Evolutionary conservation across 2,888 invertebrate species (phyloP), one percentile per base, ranked within the genome.

Genomic region (Coleophora flavipennella): DNA sequence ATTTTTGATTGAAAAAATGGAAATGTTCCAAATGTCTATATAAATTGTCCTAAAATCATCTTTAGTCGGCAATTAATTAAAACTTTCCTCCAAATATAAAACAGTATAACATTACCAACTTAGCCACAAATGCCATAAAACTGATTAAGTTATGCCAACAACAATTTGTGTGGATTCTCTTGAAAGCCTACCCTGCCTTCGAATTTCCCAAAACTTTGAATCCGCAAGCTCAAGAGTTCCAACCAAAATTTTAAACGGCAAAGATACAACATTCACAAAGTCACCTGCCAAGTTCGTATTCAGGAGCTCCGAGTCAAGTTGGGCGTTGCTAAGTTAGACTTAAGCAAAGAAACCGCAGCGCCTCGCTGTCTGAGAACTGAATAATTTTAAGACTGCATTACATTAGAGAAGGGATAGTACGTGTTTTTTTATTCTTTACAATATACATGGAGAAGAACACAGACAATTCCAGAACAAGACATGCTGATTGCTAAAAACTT

Each of bases 301-400:
- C 74, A 69, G 62, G 48, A 62, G 69, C 61, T 65, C 65, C 56
- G 62, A 73, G 63, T 61, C 63, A 73, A 79, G 64, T 76, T 78
- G 71, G 76, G 79, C 74, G 77, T 67, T 63, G 58, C 69, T 73
- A 76, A 74, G 67, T 74, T 68, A 63, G 69, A 71, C 67, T 76
- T 75, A 73, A 74, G 77, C 60, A 77, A 77, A 76, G 79, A 78
- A 80, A 78, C 75, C 78, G 56, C 78, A 75, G 62, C 67, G 68
- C 69, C 68, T 61, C 64, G 59, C 63, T 53, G 71, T 72, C 74
- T 78, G 75, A 76, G 65, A 73, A 71, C 70, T 62, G 63, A 64
- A 65, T 78, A 9, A 20, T n/a, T 20, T 9, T 13, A 13, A 12
- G 13, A 14, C 14, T n/a, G 12, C 2, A 14, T 25, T 37, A 34